phyloP scores from a whole-genome alignment of 2,888 invertebrate species.

The Lasioglossum lativentre region DNA sequence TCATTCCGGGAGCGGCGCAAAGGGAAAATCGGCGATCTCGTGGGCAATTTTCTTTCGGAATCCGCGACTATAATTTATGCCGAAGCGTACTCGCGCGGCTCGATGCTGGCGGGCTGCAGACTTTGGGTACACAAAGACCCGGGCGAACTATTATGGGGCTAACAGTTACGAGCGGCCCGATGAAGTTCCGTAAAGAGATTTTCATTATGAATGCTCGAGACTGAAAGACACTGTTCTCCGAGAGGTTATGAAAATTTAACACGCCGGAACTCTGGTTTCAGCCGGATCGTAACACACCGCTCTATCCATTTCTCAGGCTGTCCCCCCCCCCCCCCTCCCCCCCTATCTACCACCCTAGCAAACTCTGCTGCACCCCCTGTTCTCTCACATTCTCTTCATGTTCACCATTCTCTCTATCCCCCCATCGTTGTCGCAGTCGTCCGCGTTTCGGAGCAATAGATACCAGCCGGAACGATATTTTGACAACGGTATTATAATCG shows the following conservation, averaged over 20 bases:
- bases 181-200: constrained; percentile 74
- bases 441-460: constrained; percentile 18
- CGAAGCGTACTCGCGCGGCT: constrained; percentile 27
- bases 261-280: constrained; percentile 70
- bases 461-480: background rate
- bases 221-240: constrained; percentile 75
- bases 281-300: constrained; percentile 58
- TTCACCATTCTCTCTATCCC: background rate
- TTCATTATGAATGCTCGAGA: constrained; percentile 76
- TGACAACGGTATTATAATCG: background rate
- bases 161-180: constrained; percentile 50
- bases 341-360: background rate
- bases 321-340: constrained; percentile 57
- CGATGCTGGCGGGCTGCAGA: constrained; percentile 51
- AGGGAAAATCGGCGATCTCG: constrained; percentile 52
- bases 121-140: constrained; percentile 61
- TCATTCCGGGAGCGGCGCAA: constrained; percentile 23
- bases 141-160: constrained; percentile 53
- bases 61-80: constrained; percentile 66
- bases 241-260: constrained; percentile 79
- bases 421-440: background rate
- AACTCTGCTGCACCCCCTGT: background rate
- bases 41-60: constrained; percentile 55
- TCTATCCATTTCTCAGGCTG: constrained; percentile 26
- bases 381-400: constrained; percentile 6